Evolutionary conservation across 2,888 invertebrate genomes (phyloP).

Genomic region (Eristalis pertinax): DNA sequence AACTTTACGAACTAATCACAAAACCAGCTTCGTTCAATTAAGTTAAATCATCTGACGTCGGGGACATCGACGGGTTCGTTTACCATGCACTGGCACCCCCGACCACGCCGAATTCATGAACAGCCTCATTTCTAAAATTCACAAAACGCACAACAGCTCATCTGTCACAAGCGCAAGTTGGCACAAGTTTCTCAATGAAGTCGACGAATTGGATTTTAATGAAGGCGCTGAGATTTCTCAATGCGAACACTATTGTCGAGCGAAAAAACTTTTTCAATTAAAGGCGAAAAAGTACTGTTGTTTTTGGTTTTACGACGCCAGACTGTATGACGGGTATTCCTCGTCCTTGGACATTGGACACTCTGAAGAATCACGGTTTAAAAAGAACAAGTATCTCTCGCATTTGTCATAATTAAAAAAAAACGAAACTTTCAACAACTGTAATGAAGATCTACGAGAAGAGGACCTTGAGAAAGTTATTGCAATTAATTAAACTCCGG

Average conservation of each 20-base stretch:
- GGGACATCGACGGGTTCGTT: too few relatives aligned
- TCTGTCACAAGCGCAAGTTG: background rate
- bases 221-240: background rate
- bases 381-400: background rate
- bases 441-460: background rate
- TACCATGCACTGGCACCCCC: too few relatives aligned
- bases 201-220: background rate
- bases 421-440: background rate
- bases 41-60: too few relatives aligned
- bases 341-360: background rate
- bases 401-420: background rate
- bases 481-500: background rate
- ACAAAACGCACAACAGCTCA: too few relatives aligned
- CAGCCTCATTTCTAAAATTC: too few relatives aligned
- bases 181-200: background rate
- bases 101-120: too few relatives aligned
- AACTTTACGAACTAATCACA: too few relatives aligned
- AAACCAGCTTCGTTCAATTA: too few relatives aligned
- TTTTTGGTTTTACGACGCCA: background rate
- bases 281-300: background rate
- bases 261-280: background rate
- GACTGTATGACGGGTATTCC: background rate
- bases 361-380: background rate
- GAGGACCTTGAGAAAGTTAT: background rate
- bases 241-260: background rate